Evolutionary conservation across 1,140 invertebrate genomes (phyloP), one percentile per base, ranked within the genome.

Genomic region (Achatina immaculata): DNA sequence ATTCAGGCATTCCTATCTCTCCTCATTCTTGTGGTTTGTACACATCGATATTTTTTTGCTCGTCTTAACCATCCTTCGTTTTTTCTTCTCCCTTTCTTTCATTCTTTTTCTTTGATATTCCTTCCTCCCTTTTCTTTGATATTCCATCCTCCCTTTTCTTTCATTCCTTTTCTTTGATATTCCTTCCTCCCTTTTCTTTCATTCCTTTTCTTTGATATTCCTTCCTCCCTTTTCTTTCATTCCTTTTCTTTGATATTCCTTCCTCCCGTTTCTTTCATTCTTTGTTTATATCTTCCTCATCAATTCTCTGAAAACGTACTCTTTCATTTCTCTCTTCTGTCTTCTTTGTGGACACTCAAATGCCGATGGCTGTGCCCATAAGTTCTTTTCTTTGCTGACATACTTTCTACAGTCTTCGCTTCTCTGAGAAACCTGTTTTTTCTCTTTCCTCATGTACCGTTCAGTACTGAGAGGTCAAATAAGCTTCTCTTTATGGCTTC

Each of bases 111-210:
- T 48, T n/a, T 74, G 38, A 14, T 16, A 19, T 42, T 48, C 42
- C 45, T 42, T 74, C 42, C 43, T 42, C 45, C 72, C 19, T 42
- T 48, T 42, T 74, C 72, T 74, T 36, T 51, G 38, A 9, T 24
- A 11, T 36, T 45, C n/a, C 40, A 9, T 42, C 43, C 42, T 45
- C 45, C 7, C 42, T 45, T 42, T 21, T 28, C 45, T 28, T 45
- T n/a, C 24, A 19, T 58, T 24, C 21, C n/a, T 31, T 19, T 76
- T 34, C 48, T 34, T 51, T 48, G 34, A 3, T 58, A 28, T 76
- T 48, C 19, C 14, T 76, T 48, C 58, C 74, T 76, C 51, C 58
- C 48, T 24, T 58, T 58, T 24, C n/a, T 21, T 24, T 58, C 21
- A 4, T n/a, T 58, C 55, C 21, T 38, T 28, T 76, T 36, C 48